Base-by-base conservation (phyloP, 2,797 vertebrate genomes). In the Ptychadena robeensis region DNA sequence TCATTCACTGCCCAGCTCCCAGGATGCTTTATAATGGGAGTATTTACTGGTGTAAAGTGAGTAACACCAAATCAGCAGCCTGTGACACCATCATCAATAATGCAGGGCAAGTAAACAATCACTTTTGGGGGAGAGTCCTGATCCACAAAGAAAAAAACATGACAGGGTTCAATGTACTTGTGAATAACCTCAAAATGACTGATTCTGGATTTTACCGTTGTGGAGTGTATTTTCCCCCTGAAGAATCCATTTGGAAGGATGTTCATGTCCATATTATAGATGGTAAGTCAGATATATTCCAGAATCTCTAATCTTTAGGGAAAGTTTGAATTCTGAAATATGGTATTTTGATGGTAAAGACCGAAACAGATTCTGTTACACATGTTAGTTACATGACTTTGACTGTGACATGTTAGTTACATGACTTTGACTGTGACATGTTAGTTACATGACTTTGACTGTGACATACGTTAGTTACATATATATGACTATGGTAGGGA, bases 161-260 rank as follows among this genome's bases (percentile, higher is more conserved):
- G 0, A 88, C 86, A 18, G 40, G 85, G 18, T 89, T 89, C 75
- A 82, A 14, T 18, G 15, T 91, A 48, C 27, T 87, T 59, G 82
- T 92, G 1, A 91, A 88, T 0, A 73, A 79, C 28, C 14, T 92
- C 12, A 82, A 2, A 34, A 37, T 48, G 22, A 82, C 83, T 6
- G 91, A 92, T 35, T 64, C 82, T 0, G 91, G 90, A 22, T 75
- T 90, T 25, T 91, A 91, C 48, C 72, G 10, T 31, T 91, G 91
- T 0, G 87, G 90, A 32, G 27, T 2, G 81, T 8, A 0, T 6
- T 0, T 0, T 30, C 18, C 5, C 6, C 0, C 6, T 0, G 0
- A 70, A 0, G 0, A 35, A 0, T 63, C 0, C 14, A 32, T 44
- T 18, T 76, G 9, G 1, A 0, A 25, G 0, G 69, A 31, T 31